Evolutionary conservation across 2,888 invertebrate species (phyloP), one percentile per base, ranked within the genome.

Genomic region (Tubiluchus corallicola): DNA sequence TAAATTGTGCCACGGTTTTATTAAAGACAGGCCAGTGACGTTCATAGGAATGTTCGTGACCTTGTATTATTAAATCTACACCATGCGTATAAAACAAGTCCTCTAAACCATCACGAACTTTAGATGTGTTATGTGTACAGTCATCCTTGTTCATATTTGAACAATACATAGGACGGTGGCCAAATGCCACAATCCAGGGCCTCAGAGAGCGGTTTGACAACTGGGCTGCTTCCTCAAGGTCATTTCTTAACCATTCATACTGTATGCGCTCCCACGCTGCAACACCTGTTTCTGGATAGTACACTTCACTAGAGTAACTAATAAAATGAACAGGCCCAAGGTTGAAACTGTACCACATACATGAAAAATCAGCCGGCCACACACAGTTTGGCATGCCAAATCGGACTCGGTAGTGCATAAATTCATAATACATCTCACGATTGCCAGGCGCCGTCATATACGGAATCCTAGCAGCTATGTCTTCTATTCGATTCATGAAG

Each of bases 231-330:
- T 52, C 44, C 59, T 57, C 2, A 58, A n/a, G n/a, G n/a, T n/a
- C n/a, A n/a, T n/a, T n/a, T n/a, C n/a, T n/a, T n/a, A n/a, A n/a
- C n/a, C n/a, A n/a, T n/a, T n/a, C n/a, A n/a, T n/a, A n/a, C n/a
- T n/a, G n/a, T n/a, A n/a, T n/a, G n/a, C n/a, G n/a, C 21, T 85
- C 66, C 44, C 46, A 17, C 45, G 48, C 13, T 42, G 48, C 17
- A 43, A 51, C 47, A 47, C 44, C 15, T 13, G 50, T 38, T 13
- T 49, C 15, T 21, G 48, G 51, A 42, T 50, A 53, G 44, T 53
- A 54, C 15, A 52, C 51, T 44, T 54, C 54, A 1, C 51, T 52
- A 17, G 50, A 52, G 21, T 52, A 47, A 3, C 48, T 43, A 2
- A 53, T 48, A 21, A 52, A 53, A 48, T 64, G 66, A 2, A 57